These are phyloP conservation scores for Netelia melanura DNA, from an alignment of 2,888 invertebrate genomes.

Conservation along the genomic window DNA sequence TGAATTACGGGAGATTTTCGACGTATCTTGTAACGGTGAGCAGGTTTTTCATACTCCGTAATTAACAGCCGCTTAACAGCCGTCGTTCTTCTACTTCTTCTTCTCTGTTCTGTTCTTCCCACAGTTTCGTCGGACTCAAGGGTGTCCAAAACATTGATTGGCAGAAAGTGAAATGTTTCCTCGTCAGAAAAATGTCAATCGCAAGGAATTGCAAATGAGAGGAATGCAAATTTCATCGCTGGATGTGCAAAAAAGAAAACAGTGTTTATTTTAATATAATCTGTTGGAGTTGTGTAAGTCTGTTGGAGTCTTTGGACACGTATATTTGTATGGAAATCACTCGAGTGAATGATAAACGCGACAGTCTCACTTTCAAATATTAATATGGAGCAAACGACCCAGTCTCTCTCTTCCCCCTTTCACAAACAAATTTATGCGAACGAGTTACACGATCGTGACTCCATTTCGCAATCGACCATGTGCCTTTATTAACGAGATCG, in stretches of 20 bases:
- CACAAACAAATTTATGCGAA: neutral
- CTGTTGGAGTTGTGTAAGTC: neutral
- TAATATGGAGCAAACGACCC: constrained; percentile 7
- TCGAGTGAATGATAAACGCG: neutral
- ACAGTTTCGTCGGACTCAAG: neutral
- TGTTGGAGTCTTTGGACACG: neutral
- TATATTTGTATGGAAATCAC: neutral
- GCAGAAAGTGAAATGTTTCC: too few relatives aligned
- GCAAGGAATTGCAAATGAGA: too few relatives aligned
- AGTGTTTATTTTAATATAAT: neutral
- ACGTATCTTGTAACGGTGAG: constrained; percentile 15
- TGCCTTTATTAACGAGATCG: too few relatives aligned
- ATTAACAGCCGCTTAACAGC: constrained; percentile 5
- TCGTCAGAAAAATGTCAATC: too few relatives aligned
- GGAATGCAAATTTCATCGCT: too few relatives aligned
- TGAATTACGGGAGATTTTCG: constrained; percentile 4
- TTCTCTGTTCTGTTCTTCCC: neutral
- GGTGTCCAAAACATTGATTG: neutral
- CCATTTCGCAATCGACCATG: too few relatives aligned
- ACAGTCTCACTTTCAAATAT: constrained; percentile 19
- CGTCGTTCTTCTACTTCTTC: neutral
- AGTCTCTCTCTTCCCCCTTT: neutral
- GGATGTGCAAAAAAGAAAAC: too few relatives aligned
- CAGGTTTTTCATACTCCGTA: constrained; percentile 21
- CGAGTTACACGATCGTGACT: neutral